phyloP scores from a whole-genome alignment of 1,140 invertebrate genomes.

The Pomacea maculata region DNA sequence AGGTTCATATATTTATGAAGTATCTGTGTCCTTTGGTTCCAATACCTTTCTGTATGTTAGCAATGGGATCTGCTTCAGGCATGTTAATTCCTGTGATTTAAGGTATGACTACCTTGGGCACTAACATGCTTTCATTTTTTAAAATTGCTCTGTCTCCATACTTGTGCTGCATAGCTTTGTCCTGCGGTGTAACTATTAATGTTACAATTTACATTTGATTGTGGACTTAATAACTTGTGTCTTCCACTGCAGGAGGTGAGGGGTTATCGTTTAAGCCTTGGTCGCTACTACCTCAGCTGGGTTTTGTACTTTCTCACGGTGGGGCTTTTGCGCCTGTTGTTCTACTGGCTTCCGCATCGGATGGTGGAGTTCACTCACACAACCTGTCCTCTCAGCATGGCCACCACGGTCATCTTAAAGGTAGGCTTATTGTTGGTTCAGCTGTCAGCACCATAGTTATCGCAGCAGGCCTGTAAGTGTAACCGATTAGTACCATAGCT shows the following conservation, averaged over 20 bases:
- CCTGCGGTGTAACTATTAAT: too few relatives aligned
- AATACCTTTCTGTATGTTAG: too few relatives aligned
- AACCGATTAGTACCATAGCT: not conserved
- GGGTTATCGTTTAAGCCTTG: conserved; percentile 31
- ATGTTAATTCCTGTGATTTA: too few relatives aligned
- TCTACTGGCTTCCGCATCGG: conserved; percentile 87
- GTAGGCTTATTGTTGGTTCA: conserved; percentile 29
- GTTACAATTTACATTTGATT: too few relatives aligned
- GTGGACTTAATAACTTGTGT: too few relatives aligned
- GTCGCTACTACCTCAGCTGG: conserved; percentile 69
- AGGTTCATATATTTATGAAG: too few relatives aligned
- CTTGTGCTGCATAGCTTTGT: too few relatives aligned
- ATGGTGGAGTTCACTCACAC: conserved; percentile 79
- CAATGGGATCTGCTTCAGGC: too few relatives aligned
- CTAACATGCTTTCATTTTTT: too few relatives aligned
- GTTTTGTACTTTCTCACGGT: conserved; percentile 74
- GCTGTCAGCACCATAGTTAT: not conserved
- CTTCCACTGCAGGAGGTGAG: conserved; percentile 40
- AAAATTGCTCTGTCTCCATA: too few relatives aligned
- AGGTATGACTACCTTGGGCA: too few relatives aligned
- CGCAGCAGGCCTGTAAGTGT: not conserved
- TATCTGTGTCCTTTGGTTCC: too few relatives aligned
- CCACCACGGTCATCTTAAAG: conserved; percentile 62
- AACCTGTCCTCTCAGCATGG: conserved; percentile 74
- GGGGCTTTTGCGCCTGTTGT: conserved; percentile 80